A percentile compares a stretch with the other conserved stretches of the same genome.
phyloP scores from a whole-genome alignment of 2,888 invertebrate genomes.

The Ctena decussata region DNA sequence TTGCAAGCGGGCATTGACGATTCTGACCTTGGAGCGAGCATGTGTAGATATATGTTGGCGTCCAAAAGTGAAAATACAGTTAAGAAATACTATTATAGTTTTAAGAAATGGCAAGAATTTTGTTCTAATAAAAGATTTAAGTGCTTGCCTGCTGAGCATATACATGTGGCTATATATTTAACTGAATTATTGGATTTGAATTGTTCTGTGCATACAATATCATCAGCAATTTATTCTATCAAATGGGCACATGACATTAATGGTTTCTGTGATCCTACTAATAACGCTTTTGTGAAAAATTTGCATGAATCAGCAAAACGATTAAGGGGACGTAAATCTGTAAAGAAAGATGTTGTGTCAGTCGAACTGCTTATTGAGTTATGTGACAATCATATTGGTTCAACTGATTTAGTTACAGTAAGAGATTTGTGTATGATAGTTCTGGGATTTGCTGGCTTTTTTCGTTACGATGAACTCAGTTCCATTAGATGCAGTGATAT shows the following conservation, averaged over 20 bases:
- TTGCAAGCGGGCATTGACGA: neutral
- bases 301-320: too few species aligned
- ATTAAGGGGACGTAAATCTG: too few species aligned
- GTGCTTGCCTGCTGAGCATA: neutral
- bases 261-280: neutral
- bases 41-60: neutral
- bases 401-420: too few species aligned
- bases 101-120: neutral
- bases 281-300: neutral
- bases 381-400: too few species aligned
- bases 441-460: too few species aligned
- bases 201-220: neutral
- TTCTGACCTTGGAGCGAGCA: neutral
- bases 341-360: too few species aligned
- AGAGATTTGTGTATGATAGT: too few species aligned
- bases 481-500: too few species aligned
- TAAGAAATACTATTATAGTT: neutral
- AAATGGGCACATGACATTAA: neutral
- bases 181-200: neutral
- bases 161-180: neutral
- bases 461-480: too few species aligned
- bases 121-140: neutral
- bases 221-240: neutral
- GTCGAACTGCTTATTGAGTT: too few species aligned
- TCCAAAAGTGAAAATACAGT: neutral